Percentiles rank a stretch among this genome's conserved stretches.
phyloP scores from a whole-genome alignment of 2,797 vertebrate species.

The Acomys russatus region DNA sequence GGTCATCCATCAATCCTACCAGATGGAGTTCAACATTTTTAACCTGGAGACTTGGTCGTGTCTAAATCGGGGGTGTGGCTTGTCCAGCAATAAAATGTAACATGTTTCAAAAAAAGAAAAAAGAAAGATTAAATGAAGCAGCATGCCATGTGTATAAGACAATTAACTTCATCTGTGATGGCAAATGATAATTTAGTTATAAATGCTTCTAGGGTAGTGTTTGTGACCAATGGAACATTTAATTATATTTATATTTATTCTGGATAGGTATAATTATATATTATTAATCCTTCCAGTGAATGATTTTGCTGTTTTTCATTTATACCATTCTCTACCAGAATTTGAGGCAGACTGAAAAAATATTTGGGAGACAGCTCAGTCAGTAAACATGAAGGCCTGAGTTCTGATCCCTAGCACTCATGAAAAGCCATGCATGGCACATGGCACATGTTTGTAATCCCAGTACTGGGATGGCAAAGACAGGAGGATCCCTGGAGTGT shows the following conservation, averaged over 20 bases:
- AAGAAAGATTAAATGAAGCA: neutral
- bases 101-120: too few species aligned
- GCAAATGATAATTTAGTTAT: constrained; percentile 35
- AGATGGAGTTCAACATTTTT: too few species aligned
- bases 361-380: neutral
- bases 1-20: too few species aligned
- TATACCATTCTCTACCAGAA: constrained; percentile 31
- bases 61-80: too few species aligned
- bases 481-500: neutral
- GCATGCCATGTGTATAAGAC: neutral
- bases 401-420: neutral
- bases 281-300: neutral
- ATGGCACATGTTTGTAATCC: neutral
- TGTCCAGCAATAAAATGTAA: too few species aligned
- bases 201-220: constrained; percentile 30
- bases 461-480: neutral
- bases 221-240: constrained; percentile 27
- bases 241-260: constrained; percentile 14
- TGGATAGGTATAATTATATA: neutral
- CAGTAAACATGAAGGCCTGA: neutral
- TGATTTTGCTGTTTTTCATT: constrained; percentile 46
- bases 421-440: neutral
- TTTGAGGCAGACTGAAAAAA: constrained; percentile 68
- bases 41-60: too few species aligned
- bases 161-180: constrained; percentile 24